A percentile compares a stretch with the other conserved stretches of the same genome.
Conservation (phyloP, 2,888 invertebrate genomes). For the Cancer borealis region DNA sequence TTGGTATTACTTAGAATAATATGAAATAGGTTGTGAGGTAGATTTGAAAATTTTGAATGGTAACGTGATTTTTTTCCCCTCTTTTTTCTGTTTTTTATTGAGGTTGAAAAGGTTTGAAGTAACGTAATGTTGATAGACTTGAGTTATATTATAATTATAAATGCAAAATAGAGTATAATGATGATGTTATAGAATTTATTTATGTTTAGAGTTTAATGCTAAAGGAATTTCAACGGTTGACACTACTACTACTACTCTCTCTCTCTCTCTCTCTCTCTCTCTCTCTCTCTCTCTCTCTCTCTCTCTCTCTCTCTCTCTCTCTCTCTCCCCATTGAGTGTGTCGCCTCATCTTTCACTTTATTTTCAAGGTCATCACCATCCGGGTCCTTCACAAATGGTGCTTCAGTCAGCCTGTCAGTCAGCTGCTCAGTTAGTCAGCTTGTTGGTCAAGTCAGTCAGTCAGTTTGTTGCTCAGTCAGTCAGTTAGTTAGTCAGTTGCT, state of each 20-base stretch:
- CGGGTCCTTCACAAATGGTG: not conserved
- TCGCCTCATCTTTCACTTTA: constrained; percentile 13
- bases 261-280: constrained; percentile 57
- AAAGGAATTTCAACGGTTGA: too few relatives aligned
- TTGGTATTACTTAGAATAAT: too few relatives aligned
- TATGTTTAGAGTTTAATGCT: too few relatives aligned
- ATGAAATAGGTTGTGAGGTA: too few relatives aligned
- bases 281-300: constrained; percentile 50
- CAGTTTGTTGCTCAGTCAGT: not conserved
- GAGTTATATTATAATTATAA: too few relatives aligned
- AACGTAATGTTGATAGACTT: too few relatives aligned
- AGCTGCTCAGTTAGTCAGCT: not conserved
- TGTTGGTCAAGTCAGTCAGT: not conserved
- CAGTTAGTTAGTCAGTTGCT: not conserved
- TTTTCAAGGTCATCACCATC: not conserved
- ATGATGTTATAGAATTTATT: too few relatives aligned
- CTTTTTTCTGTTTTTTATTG: too few relatives aligned
- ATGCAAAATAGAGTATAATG: too few relatives aligned
- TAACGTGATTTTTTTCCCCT: too few relatives aligned
- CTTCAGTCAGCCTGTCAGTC: not conserved
- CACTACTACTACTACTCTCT: not conserved
- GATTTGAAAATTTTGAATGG: too few relatives aligned
- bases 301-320: constrained; percentile 48
- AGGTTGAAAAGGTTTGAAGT: too few relatives aligned
- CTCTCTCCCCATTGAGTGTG: constrained; percentile 8